Percentiles rank a stretch among this genome's conserved stretches.
phyloP scores from a whole-genome alignment of 1,140 invertebrate genomes.

The Odontomachus brunneus region DNA sequence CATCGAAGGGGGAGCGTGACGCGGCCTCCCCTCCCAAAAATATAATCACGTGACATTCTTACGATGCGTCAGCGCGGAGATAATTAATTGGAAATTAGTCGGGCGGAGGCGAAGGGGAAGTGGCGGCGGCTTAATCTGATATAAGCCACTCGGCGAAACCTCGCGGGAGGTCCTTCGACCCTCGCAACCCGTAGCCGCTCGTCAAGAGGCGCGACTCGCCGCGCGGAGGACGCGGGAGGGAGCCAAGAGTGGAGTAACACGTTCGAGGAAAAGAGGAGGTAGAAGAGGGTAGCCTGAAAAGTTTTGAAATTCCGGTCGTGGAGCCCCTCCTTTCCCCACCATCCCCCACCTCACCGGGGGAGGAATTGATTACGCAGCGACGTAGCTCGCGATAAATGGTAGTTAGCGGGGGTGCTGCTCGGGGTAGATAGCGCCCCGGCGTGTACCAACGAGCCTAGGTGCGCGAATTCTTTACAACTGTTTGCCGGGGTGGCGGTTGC shows the following conservation, averaged over 20 bases:
- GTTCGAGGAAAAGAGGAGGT: slow-evolving; percentile 26
- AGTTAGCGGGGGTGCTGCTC: slow-evolving; percentile 74
- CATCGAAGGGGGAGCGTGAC: not conserved
- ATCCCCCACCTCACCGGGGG: not conserved
- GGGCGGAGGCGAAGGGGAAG: slow-evolving; percentile 36
- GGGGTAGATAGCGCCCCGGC: slow-evolving; percentile 74
- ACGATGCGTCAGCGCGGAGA: slow-evolving; percentile 66
- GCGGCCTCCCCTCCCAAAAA: not conserved
- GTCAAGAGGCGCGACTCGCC: slow-evolving; percentile 45
- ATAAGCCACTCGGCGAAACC: slow-evolving; percentile 69
- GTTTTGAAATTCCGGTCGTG: slow-evolving; percentile 72
- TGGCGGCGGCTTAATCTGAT: slow-evolving; percentile 69
- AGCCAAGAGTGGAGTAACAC: not conserved
- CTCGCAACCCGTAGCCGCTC: slow-evolving; percentile 1
- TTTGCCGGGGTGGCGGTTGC: slow-evolving; percentile 72
- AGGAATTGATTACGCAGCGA: slow-evolving; percentile 78
- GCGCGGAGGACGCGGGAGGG: not conserved
- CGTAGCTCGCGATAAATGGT: slow-evolving; percentile 73
- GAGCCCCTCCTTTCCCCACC: not conserved
- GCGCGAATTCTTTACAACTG: slow-evolving; percentile 81
- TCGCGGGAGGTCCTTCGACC: slow-evolving; percentile 58
- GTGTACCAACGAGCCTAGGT: slow-evolving; percentile 48
- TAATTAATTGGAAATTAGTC: slow-evolving; percentile 74
- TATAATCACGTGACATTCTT: slow-evolving; percentile 71
- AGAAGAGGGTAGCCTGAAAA: slow-evolving; percentile 67